Conservation (phyloP, 2,888 invertebrate genomes). For the Octonoba sinensis region DNA sequence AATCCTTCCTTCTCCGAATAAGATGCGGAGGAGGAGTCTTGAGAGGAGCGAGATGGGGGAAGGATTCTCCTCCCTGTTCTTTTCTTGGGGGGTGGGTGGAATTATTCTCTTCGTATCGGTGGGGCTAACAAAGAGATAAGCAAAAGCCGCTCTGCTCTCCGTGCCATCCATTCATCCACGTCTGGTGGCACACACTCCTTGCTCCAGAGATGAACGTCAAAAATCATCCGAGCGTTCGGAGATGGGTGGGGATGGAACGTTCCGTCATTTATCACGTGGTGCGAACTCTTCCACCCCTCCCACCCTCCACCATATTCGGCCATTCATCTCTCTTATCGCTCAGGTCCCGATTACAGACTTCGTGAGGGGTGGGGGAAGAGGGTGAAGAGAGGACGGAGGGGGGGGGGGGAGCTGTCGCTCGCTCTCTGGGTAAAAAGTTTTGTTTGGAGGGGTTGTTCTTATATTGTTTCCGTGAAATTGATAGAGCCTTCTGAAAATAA, state of each 20-base stretch:
- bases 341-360: constrained; percentile 54
- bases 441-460: constrained; percentile 51
- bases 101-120: constrained; percentile 10
- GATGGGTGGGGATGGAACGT: constrained; percentile 4
- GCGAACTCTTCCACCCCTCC: constrained; percentile 6
- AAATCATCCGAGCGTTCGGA: constrained; percentile 49
- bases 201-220: constrained; percentile 40
- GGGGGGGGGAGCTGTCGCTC: not conserved
- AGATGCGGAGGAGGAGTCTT: constrained; percentile 19
- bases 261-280: constrained; percentile 54
- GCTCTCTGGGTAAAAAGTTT: constrained; percentile 38
- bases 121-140: constrained; percentile 56
- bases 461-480: constrained; percentile 44
- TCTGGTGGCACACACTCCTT: constrained; percentile 26
- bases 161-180: constrained; percentile 50
- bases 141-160: constrained; percentile 35
- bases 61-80: not conserved
- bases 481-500: not conserved
- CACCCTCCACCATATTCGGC: constrained; percentile 48
- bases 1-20: constrained; percentile 24
- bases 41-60: not conserved
- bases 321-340: constrained; percentile 57
- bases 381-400: not conserved
- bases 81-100: not conserved
- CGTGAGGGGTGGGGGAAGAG: constrained; percentile 8